These are phyloP conservation scores for Acromyrmex heyeri DNA, from an alignment of 1,140 invertebrate species.

Conservation along the genomic window DNA sequence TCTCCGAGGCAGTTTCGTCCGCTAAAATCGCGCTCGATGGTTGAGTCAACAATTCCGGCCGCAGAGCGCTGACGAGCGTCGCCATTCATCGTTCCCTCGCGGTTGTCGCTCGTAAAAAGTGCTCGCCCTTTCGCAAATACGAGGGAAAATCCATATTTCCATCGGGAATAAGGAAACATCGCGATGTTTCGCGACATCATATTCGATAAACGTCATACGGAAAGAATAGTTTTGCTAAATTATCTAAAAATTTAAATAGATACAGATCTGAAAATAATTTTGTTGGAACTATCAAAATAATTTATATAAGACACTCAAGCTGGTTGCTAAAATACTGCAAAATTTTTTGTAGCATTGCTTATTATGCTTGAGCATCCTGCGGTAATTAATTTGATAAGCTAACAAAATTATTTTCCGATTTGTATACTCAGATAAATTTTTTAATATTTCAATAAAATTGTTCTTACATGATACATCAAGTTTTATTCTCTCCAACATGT, in stretches of 20 bases:
- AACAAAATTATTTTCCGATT: no score
- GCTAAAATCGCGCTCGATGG: constrained; percentile 75
- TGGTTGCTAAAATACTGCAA: no score
- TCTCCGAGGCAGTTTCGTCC: constrained; percentile 76
- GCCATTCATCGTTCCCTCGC: constrained; percentile 34
- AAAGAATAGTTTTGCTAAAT: no score
- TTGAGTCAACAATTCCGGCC: constrained; percentile 80
- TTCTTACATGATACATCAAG: not conserved
- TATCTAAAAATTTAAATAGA: no score
- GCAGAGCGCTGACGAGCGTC: constrained; percentile 41
- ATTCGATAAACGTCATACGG: not conserved
- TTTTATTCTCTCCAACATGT: not conserved
- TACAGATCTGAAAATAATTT: no score
- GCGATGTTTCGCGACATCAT: not conserved
- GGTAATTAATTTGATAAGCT: no score
- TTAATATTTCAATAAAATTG: no score
- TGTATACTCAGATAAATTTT: no score
- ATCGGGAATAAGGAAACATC: not conserved
- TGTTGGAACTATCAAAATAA: no score
- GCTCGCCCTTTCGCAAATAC: constrained; percentile 63
- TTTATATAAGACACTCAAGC: no score
- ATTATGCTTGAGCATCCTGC: no score
- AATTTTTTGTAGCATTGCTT: no score
- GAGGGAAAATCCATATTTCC: constrained; percentile 75
- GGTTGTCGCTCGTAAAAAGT: constrained; percentile 79